Percentiles rank a stretch among this genome's conserved stretches.
Conservation (phyloP, 2,797 vertebrate species). For the Dipus sagitta region DNA sequence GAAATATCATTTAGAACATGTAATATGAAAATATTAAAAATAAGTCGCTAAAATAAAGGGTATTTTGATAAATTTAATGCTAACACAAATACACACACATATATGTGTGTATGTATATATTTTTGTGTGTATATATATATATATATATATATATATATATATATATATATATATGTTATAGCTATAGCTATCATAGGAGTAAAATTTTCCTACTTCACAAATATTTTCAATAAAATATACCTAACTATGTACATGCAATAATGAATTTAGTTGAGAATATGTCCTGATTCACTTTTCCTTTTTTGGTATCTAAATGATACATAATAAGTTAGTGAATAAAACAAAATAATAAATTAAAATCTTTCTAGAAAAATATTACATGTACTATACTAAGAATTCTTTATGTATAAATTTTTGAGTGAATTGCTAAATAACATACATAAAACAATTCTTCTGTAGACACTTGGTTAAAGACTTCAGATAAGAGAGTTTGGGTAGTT, state of each 20-base stretch:
- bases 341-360: background rate
- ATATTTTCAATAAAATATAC: background rate
- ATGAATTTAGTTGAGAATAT: background rate
- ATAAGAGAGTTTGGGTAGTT: background rate
- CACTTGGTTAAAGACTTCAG: accelerated
- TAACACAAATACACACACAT: too few relatives aligned
- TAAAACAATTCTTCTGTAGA: background rate
- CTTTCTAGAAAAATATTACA: background rate
- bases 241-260: background rate
- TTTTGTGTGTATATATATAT: too few relatives aligned
- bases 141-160: too few relatives aligned
- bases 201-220: background rate
- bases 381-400: background rate
- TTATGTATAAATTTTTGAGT: background rate
- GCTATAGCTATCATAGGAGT: background rate
- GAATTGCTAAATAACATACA: background rate
- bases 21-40: background rate
- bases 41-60: background rate
- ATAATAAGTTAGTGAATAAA: background rate
- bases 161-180: background rate
- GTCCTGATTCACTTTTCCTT: background rate
- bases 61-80: background rate
- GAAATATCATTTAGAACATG: background rate
- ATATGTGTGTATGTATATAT: too few relatives aligned
- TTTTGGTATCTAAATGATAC: background rate